These are phyloP conservation scores for Mesembrinibis cayennensis DNA, from an alignment of 2,113 vertebrate species.

Conservation along the genomic window DNA sequence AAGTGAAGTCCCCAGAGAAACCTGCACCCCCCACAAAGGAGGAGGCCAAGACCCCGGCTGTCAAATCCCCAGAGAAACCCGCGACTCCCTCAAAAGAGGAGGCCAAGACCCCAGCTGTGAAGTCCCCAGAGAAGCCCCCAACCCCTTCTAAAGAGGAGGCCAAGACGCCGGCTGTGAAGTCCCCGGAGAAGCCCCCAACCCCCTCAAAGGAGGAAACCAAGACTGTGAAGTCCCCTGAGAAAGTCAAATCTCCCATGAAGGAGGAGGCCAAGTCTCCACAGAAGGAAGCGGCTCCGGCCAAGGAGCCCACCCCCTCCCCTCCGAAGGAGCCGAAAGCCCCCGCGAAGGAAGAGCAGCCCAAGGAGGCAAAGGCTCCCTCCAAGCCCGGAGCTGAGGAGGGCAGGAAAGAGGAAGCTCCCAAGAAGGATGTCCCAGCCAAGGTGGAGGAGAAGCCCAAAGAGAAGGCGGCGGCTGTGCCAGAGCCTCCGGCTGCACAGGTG, in stretches of 20 bases:
- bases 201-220: slow-evolving; percentile 52
- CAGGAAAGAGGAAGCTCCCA: slow-evolving; percentile 62
- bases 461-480: slow-evolving; percentile 42
- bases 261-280: slow-evolving; percentile 6
- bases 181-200: slow-evolving; percentile 31
- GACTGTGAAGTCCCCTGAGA: background rate
- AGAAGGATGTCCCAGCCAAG: slow-evolving; percentile 54
- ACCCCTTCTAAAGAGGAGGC: background rate
- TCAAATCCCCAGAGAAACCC: background rate
- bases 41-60: background rate
- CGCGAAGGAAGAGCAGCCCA: background rate
- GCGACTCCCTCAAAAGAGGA: background rate
- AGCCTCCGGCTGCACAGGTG: slow-evolving; percentile 53
- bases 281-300: background rate
- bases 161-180: background rate
- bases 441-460: slow-evolving; percentile 63
- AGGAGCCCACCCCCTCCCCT: background rate
- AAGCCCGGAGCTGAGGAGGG: slow-evolving; percentile 29
- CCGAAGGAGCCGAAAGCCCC: background rate
- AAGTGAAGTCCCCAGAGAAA: background rate
- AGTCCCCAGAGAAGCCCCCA: slow-evolving; percentile 50
- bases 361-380: slow-evolving; percentile 12
- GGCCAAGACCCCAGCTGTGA: background rate
- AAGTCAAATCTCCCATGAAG: slow-evolving; percentile 13
- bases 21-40: background rate